These are phyloP conservation scores for Cephus nigrinus DNA, from an alignment of 2,888 invertebrate species.

Conservation along the genomic window DNA sequence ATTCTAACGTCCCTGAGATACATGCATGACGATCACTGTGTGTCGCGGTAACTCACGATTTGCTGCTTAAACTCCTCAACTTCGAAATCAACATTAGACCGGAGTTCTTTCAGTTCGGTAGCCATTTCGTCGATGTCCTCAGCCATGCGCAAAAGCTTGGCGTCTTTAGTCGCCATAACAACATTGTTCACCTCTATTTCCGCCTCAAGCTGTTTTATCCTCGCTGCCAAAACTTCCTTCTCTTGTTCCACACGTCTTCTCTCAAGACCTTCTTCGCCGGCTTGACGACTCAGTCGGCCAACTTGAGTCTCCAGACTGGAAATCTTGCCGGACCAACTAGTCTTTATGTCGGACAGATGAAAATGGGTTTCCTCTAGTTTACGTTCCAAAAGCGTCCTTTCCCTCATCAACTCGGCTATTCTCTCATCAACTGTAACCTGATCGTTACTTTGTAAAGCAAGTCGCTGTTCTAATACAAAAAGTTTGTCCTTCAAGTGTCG, in stretches of 20 bases:
- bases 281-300: conserved; percentile 83
- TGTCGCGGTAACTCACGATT: conserved; percentile 66
- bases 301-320: conserved; percentile 90
- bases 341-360: conserved; percentile 89
- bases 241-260: conserved; percentile 79
- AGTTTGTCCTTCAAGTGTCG: conserved; percentile 76
- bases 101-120: conserved; percentile 71
- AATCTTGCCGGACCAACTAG: conserved; percentile 92
- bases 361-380: conserved; percentile 87
- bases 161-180: conserved; percentile 76
- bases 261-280: conserved; percentile 86
- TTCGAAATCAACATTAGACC: conserved; percentile 64
- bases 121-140: conserved; percentile 81
- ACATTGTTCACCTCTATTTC: conserved; percentile 76
- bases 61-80: conserved; percentile 64
- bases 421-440: conserved; percentile 69
- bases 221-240: conserved; percentile 75
- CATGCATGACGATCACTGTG: conserved; percentile 49
- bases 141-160: conserved; percentile 78
- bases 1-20: background rate
- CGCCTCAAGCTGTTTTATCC: conserved; percentile 73
- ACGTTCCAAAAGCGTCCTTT: conserved; percentile 77
- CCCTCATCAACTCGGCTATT: conserved; percentile 71
- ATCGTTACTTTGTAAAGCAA: conserved; percentile 64
- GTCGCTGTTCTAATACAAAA: conserved; percentile 67